phyloP scores from a whole-genome alignment of 2,888 invertebrate species.

The Ganaspis brasiliensis region DNA sequence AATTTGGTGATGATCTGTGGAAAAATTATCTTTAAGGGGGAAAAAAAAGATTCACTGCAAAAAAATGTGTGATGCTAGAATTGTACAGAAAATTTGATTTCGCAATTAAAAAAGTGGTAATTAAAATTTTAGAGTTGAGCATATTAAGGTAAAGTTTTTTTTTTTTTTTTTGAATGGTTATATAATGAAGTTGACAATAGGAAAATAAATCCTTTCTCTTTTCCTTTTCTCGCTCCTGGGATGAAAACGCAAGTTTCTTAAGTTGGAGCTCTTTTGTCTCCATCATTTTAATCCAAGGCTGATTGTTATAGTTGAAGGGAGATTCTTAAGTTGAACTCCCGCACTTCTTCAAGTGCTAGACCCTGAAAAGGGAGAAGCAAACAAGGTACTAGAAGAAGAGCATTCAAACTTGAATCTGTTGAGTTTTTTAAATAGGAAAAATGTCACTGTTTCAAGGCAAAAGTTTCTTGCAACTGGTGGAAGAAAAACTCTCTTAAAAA shows the following conservation, averaged over 20 bases:
- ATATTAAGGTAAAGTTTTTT: neutral
- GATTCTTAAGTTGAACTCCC: conserved; percentile 3
- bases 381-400: neutral
- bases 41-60: too few species aligned
- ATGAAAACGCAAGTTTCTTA: conserved; percentile 28
- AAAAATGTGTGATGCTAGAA: neutral
- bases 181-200: conserved; percentile 24
- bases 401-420: neutral
- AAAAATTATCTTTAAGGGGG: too few species aligned
- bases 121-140: neutral
- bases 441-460: neutral
- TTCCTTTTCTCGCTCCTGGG: neutral
- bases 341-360: conserved; percentile 24
- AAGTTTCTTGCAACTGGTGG: neutral
- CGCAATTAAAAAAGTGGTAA: neutral
- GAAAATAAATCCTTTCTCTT: conserved; percentile 14
- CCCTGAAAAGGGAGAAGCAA: conserved; percentile 23
- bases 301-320: conserved; percentile 36
- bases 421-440: neutral
- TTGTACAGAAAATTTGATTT: neutral
- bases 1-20: neutral
- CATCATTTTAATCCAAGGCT: conserved; percentile 30
- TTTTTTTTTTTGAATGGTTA: conserved; percentile 19
- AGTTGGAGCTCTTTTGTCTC: conserved; percentile 25
- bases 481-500: conserved; percentile 3